A percentile compares a stretch with the other conserved stretches of the same genome.
These are phyloP conservation scores for Emydocephalus ijimae DNA, from an alignment of 2,113 vertebrate genomes.

Conservation along the genomic window DNA sequence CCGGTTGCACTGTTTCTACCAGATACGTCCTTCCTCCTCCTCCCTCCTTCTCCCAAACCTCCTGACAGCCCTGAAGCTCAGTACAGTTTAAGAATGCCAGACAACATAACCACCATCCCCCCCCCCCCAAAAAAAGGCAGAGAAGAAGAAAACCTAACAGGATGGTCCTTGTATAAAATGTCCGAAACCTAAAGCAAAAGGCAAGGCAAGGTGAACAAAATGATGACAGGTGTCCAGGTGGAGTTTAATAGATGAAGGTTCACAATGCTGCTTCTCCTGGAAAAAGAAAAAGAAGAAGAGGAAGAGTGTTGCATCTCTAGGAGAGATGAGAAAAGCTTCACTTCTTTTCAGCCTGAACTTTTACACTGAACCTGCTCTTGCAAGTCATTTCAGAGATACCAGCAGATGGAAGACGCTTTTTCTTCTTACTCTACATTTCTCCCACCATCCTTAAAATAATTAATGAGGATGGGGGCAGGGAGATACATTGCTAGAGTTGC, in stretches of 20 bases:
- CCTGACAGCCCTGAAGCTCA: background rate
- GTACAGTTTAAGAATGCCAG: conserved; percentile 45
- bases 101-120: conserved; percentile 53
- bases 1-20: conserved; percentile 20
- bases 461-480: background rate
- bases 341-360: background rate
- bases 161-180: conserved; percentile 56
- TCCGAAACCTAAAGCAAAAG: conserved; percentile 49
- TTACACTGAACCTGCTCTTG: background rate
- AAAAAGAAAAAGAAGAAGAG: background rate
- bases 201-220: conserved; percentile 36
- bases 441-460: background rate
- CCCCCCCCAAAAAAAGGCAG: conserved; percentile 6
- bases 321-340: background rate
- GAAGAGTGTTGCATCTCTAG: background rate
- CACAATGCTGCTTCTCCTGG: background rate
- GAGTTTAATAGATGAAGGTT: conserved; percentile 10
- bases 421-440: background rate
- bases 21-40: conserved; percentile 7
- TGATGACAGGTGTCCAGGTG: conserved; percentile 19
- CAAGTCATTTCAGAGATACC: background rate
- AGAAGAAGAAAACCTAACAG: conserved; percentile 53
- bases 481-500: conserved; percentile 39
- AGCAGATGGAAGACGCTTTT: background rate
- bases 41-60: background rate